These are phyloP conservation scores for Dinothrombium tinctorium DNA, from an alignment of 1,140 invertebrate species.

Conservation along the genomic window DNA sequence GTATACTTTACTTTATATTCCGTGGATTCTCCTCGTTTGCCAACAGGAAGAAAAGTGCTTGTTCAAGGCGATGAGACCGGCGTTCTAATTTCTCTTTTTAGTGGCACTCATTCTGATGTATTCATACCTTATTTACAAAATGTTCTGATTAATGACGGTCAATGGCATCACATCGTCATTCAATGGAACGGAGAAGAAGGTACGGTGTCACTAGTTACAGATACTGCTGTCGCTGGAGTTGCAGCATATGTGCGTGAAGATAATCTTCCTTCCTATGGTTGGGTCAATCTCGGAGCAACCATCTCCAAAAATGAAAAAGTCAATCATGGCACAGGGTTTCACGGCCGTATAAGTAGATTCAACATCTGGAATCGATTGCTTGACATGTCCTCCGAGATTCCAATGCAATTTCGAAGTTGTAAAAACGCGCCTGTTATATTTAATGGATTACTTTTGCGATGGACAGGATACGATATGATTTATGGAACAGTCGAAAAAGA, in stretches of 20 bases:
- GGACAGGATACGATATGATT: constrained; percentile 73
- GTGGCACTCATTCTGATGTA: constrained; percentile 52
- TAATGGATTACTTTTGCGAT: constrained; percentile 56
- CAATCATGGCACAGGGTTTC: constrained; percentile 65
- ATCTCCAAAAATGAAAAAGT: constrained; percentile 37
- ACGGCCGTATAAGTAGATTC: constrained; percentile 77
- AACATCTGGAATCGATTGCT: constrained; percentile 77
- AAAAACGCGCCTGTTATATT: constrained; percentile 72
- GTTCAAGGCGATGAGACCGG: constrained; percentile 72
- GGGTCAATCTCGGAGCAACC: constrained; percentile 73
- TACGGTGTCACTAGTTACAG: constrained; percentile 61
- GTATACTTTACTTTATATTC: constrained; percentile 80
- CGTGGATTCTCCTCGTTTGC: constrained; percentile 51
- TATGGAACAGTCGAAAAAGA: constrained; percentile 67
- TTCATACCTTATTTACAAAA: constrained; percentile 66
- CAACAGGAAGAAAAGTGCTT: constrained; percentile 46
- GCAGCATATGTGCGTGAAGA: constrained; percentile 8
- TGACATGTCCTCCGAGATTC: constrained; percentile 73
- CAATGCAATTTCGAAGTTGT: constrained; percentile 33
- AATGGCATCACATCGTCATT: constrained; percentile 86
- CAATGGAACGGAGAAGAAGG: constrained; percentile 67
- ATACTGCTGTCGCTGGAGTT: constrained; percentile 61
- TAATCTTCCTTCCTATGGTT: constrained; percentile 36
- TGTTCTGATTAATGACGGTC: constrained; percentile 77
- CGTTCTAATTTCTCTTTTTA: constrained; percentile 64